Evolutionary conservation across 2,888 invertebrate species (phyloP).

Genomic region (Caenorhabditis sp.): DNA sequence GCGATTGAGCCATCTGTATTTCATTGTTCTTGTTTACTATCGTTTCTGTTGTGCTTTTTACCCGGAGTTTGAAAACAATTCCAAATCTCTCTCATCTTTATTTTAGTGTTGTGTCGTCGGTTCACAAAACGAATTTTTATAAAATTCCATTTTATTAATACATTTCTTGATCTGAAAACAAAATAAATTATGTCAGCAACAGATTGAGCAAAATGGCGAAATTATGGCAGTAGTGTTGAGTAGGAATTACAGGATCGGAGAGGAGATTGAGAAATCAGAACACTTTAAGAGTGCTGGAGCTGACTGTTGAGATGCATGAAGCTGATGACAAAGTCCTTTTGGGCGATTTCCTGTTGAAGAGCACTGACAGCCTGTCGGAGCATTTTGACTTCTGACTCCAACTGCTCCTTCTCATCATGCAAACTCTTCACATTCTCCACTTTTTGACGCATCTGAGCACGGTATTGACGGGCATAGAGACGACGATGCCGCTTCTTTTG

Average conservation of each 20-base stretch:
- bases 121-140: slow-evolving; percentile 11
- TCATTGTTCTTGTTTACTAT: neutral
- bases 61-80: neutral
- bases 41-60: slow-evolving; percentile 9
- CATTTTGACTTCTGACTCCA: slow-evolving; percentile 55
- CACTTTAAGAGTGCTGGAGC: slow-evolving; percentile 25
- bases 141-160: slow-evolving; percentile 44
- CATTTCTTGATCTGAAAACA: slow-evolving; percentile 24
- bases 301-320: slow-evolving; percentile 38
- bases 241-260: neutral
- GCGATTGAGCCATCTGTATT: slow-evolving; percentile 47
- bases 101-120: slow-evolving; percentile 4
- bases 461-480: slow-evolving; percentile 72
- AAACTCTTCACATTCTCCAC: slow-evolving; percentile 74
- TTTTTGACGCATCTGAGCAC: slow-evolving; percentile 72
- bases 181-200: slow-evolving; percentile 52
- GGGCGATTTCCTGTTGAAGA: slow-evolving; percentile 48
- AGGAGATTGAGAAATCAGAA: neutral
- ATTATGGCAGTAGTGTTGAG: slow-evolving; percentile 29
- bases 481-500: slow-evolving; percentile 72
- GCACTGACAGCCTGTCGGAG: slow-evolving; percentile 45
- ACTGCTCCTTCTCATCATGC: slow-evolving; percentile 64
- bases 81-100: neutral
- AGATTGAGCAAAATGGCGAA: slow-evolving; percentile 21
- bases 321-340: slow-evolving; percentile 57